Percentiles rank a stretch among this genome's conserved stretches.
phyloP scores from a whole-genome alignment of 1,140 invertebrate genomes.

The Zaprionus gabonicus region DNA sequence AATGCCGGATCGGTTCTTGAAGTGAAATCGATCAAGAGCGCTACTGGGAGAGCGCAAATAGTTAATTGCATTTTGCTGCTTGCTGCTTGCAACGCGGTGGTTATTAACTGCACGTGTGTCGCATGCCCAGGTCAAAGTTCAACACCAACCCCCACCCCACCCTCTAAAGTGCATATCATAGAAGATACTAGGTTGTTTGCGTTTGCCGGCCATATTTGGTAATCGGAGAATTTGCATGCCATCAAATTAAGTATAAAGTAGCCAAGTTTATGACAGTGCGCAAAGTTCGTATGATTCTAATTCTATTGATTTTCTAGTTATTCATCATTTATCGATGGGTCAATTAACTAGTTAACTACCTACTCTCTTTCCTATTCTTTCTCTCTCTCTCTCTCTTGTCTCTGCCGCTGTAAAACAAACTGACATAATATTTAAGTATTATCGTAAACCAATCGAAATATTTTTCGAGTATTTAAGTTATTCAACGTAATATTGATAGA shows the following conservation, averaged over 20 bases:
- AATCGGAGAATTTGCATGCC: slow-evolving; percentile 14
- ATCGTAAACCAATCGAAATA: background rate
- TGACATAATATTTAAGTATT: background rate
- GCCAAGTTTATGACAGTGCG: slow-evolving; percentile 26
- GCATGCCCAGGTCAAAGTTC: slow-evolving; percentile 22
- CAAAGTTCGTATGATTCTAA: slow-evolving; percentile 10
- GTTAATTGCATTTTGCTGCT: slow-evolving; percentile 21
- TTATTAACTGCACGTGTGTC: slow-evolving; percentile 37
- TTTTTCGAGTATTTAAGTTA: too few species aligned
- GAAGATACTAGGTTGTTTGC: background rate
- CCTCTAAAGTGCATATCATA: background rate
- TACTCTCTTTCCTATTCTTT: too few species aligned
- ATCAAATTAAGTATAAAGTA: slow-evolving; percentile 19
- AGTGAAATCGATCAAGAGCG: slow-evolving; percentile 25
- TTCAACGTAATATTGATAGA: too few species aligned
- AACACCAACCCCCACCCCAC: background rate
- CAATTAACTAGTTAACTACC: background rate
- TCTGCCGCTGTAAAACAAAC: background rate
- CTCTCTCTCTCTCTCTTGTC: background rate
- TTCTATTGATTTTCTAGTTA: slow-evolving; percentile 24
- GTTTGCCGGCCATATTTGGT: slow-evolving; percentile 3
- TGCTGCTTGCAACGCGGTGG: background rate
- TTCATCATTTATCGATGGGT: slow-evolving; percentile 3
- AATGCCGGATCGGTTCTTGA: slow-evolving; percentile 25
- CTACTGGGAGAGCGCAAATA: slow-evolving; percentile 1